phyloP scores from a whole-genome alignment of 1,140 invertebrate genomes.

The Dreissena rostriformis region DNA sequence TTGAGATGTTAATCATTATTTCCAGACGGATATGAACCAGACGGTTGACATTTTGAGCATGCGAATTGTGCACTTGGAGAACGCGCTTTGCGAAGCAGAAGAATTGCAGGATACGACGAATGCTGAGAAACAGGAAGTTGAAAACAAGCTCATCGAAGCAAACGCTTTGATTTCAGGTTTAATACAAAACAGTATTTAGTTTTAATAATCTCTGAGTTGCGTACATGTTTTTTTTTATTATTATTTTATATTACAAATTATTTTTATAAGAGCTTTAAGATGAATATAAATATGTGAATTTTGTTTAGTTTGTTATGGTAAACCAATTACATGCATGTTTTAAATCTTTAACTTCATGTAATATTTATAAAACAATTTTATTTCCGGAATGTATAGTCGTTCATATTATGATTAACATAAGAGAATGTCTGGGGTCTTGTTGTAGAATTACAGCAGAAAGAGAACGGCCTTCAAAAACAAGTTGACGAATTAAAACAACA shows the following conservation, averaged over 20 bases:
- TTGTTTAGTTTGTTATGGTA: too few relatives aligned
- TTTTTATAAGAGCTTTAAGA: too few relatives aligned
- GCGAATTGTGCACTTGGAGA: slow-evolving; percentile 71
- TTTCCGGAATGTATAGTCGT: too few relatives aligned
- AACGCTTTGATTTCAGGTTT: slow-evolving; percentile 57
- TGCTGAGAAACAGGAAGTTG: slow-evolving; percentile 59
- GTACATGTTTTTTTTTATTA: too few relatives aligned
- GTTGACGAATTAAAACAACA: slow-evolving; percentile 46
- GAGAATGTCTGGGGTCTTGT: neutral
- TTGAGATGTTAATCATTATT: neutral
- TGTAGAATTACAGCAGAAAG: slow-evolving; percentile 56
- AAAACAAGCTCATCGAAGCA: slow-evolving; percentile 51
- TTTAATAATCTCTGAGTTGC: too few relatives aligned
- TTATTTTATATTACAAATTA: too few relatives aligned
- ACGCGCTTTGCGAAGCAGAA: slow-evolving; percentile 68
- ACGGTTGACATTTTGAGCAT: slow-evolving; percentile 72
- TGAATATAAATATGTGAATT: too few relatives aligned
- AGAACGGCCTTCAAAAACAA: slow-evolving; percentile 55
- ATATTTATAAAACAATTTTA: too few relatives aligned
- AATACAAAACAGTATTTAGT: neutral
- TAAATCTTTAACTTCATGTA: too few relatives aligned
- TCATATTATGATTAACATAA: too few relatives aligned
- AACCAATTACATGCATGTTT: too few relatives aligned
- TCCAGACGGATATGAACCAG: slow-evolving; percentile 70
- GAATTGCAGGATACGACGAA: slow-evolving; percentile 68